Evolutionary conservation across 23 tunicate species (phyloP).

Genomic region (Trididemnum nubilum): DNA sequence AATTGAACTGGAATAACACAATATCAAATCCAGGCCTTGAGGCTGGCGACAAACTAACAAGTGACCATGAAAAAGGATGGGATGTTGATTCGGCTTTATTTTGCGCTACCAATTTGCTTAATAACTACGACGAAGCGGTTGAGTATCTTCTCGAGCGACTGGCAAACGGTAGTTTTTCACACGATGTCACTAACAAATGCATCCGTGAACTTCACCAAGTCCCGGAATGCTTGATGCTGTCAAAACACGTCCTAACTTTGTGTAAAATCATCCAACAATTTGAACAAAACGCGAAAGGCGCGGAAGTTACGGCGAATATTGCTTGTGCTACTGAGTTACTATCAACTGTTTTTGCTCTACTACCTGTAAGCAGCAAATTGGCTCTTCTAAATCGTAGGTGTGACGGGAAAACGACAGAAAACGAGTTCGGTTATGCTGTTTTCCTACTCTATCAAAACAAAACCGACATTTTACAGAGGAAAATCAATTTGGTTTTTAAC

Average conservation of each 20-base stretch:
- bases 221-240: constrained; percentile 13
- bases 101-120: constrained; percentile 16
- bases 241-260: constrained; percentile 9
- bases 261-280: neutral
- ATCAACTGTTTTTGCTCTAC: neutral
- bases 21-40: no score
- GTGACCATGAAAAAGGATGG: no score
- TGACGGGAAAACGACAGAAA: neutral
- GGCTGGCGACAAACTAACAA: no score
- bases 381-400: neutral
- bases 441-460: neutral
- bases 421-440: no score
- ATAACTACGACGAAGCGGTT: constrained; percentile 5
- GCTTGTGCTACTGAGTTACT: neutral
- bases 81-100: constrained; percentile 15
- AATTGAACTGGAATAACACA: no score
- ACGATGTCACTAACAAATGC: neutral
- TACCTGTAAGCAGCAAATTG: constrained; percentile 3
- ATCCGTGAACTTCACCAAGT: neutral
- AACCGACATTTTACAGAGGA: no score
- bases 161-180: neutral
- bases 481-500: constrained; percentile 24
- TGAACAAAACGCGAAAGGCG: no score
- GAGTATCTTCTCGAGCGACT: neutral
- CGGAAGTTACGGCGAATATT: neutral